Conservation (phyloP, 2,113 vertebrate species). For the Petroica traversi region DNA sequence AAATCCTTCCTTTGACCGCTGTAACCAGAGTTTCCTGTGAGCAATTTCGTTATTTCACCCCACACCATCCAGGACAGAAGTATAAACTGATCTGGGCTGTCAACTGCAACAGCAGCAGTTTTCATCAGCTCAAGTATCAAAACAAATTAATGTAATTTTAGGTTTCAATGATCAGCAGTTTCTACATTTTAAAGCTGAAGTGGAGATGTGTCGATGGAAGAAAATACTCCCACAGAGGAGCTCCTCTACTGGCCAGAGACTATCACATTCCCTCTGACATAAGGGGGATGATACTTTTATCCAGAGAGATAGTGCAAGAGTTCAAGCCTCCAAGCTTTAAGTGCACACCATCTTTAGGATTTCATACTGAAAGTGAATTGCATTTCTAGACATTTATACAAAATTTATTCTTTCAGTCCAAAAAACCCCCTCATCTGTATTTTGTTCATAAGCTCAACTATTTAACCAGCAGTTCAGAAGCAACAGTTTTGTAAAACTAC, state of each 20-base stretch:
- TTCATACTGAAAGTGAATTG: neutral
- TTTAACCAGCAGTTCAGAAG: neutral
- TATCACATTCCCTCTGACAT: neutral
- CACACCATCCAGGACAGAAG: neutral
- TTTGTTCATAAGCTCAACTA: neutral
- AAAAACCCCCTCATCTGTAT: neutral
- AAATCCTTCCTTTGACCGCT: neutral
- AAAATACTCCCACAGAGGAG: neutral
- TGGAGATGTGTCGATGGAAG: neutral
- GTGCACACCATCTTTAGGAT: neutral
- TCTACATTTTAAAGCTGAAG: neutral
- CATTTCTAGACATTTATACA: neutral
- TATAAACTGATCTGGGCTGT: neutral
- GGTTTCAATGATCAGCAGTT: slow-evolving; percentile 18
- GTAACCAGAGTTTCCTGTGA: neutral
- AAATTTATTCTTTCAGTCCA: neutral
- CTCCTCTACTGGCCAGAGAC: neutral
- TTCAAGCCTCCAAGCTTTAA: neutral
- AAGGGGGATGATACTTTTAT: neutral
- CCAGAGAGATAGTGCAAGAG: neutral
- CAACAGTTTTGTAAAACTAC: neutral
- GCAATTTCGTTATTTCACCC: neutral
- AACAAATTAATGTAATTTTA: neutral
- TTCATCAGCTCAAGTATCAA: slow-evolving; percentile 20
- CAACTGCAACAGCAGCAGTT: neutral